A percentile compares a stretch with the other conserved stretches of the same genome.
phyloP scores from a whole-genome alignment of 1,140 invertebrate species.

The Bathynomus jamesi region DNA sequence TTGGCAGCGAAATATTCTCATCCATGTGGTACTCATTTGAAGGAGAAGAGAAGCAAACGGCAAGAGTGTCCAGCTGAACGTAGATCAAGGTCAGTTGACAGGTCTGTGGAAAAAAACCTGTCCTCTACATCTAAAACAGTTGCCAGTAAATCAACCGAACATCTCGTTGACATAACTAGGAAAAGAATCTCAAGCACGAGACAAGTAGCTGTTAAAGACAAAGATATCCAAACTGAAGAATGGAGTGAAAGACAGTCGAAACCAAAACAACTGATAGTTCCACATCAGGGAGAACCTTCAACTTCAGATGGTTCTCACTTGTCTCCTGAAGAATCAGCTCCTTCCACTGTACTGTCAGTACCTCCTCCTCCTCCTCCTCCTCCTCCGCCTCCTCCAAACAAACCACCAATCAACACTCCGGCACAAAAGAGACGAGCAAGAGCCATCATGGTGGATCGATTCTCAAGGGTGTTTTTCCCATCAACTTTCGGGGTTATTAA shows the following conservation, averaged over 20 bases:
- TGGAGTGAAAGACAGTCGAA: not conserved
- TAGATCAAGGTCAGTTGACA: not conserved
- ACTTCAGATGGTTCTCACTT: not conserved
- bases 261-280: not conserved
- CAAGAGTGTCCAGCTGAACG: not conserved
- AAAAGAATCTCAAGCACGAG: not conserved
- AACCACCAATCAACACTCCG: not conserved
- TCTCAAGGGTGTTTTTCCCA: slow-evolving; percentile 16
- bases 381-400: not conserved
- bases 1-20: not conserved
- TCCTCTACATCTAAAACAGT: not conserved
- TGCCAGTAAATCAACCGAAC: not conserved
- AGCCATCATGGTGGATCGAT: slow-evolving; percentile 11
- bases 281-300: not conserved
- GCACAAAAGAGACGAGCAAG: slow-evolving; percentile 3
- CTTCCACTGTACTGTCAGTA: not conserved
- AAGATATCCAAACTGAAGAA: not conserved
- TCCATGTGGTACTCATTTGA: not conserved
- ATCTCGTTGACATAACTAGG: not conserved
- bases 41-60: not conserved
- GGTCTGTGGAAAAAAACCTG: not conserved
- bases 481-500: slow-evolving; percentile 5
- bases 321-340: not conserved
- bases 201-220: not conserved
- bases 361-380: not conserved